These are phyloP conservation scores for Typhlichthys eigenmanni DNA, from an alignment of 2,797 vertebrate species.

Conservation along the genomic window DNA sequence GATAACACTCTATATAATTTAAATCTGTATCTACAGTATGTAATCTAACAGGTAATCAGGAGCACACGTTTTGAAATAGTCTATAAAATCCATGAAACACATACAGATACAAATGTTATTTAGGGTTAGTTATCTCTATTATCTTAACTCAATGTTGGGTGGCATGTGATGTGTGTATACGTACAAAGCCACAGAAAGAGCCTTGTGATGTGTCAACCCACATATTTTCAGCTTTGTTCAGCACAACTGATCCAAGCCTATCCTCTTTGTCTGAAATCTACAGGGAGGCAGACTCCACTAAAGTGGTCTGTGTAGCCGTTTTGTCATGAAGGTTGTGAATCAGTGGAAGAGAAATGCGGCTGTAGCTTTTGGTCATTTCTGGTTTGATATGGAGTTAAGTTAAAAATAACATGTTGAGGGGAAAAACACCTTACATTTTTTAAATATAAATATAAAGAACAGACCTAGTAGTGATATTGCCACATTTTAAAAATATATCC, in stretches of 20 bases:
- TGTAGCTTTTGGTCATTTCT: conserved; percentile 48
- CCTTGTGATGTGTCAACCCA: conserved; percentile 72
- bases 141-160: conserved; percentile 57
- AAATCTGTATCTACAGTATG: too few relatives aligned
- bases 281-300: conserved; percentile 60
- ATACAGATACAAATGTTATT: too few relatives aligned
- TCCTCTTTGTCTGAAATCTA: conserved; percentile 69
- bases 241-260: conserved; percentile 76
- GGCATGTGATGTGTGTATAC: conserved; percentile 50
- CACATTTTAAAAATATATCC: conserved; percentile 5
- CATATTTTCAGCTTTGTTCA: conserved; percentile 73
- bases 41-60: too few relatives aligned
- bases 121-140: too few relatives aligned
- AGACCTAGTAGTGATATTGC: neutral
- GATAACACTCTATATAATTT: too few relatives aligned
- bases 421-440: too few relatives aligned
- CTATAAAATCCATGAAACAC: too few relatives aligned
- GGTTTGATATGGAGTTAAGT: conserved; percentile 53
- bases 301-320: conserved; percentile 67
- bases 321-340: conserved; percentile 50
- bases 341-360: conserved; percentile 54
- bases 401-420: conserved; percentile 16
- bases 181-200: conserved; percentile 73
- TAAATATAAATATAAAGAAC: too few relatives aligned
- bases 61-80: too few relatives aligned